Percentiles rank a stretch among this genome's conserved stretches.
phyloP scores from a whole-genome alignment of 2,113 vertebrate species.

The Chauna torquata region DNA sequence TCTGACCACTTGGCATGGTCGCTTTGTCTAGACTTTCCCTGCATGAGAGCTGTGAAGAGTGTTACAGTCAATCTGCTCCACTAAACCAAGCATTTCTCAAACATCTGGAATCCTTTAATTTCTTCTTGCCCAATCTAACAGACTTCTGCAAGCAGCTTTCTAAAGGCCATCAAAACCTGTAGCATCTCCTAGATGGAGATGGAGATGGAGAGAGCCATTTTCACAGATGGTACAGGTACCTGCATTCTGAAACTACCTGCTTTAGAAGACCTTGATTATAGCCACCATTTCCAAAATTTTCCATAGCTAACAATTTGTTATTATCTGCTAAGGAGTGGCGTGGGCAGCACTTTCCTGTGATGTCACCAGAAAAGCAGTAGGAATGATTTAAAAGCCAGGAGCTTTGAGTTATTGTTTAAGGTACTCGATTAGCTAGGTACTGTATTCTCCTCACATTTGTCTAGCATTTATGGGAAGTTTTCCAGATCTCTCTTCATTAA shows the following conservation, averaged over 20 bases:
- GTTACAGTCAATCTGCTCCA: background rate
- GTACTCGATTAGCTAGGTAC: constrained; percentile 43
- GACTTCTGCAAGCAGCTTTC: background rate
- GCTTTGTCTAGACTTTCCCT: background rate
- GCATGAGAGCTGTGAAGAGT: background rate
- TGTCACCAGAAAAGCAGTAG: constrained; percentile 40
- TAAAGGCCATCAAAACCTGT: background rate
- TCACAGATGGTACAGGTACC: background rate
- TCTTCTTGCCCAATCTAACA: background rate
- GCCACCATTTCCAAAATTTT: constrained; percentile 23
- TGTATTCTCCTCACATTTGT: constrained; percentile 45
- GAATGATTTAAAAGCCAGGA: constrained; percentile 62
- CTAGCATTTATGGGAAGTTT: constrained; percentile 46
- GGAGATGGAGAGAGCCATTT: background rate
- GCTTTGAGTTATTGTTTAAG: constrained; percentile 63
- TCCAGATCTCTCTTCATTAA: constrained; percentile 67
- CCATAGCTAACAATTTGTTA: constrained; percentile 17
- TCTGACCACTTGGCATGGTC: background rate
- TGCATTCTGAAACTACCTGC: background rate
- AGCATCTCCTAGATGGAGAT: background rate
- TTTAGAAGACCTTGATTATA: background rate
- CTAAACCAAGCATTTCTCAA: constrained; percentile 38
- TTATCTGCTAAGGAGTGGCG: constrained; percentile 45
- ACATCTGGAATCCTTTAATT: constrained; percentile 8
- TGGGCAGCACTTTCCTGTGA: constrained; percentile 8